These are phyloP conservation scores for Sardinella longiceps DNA, from an alignment of 2,797 vertebrate species.

Conservation along the genomic window DNA sequence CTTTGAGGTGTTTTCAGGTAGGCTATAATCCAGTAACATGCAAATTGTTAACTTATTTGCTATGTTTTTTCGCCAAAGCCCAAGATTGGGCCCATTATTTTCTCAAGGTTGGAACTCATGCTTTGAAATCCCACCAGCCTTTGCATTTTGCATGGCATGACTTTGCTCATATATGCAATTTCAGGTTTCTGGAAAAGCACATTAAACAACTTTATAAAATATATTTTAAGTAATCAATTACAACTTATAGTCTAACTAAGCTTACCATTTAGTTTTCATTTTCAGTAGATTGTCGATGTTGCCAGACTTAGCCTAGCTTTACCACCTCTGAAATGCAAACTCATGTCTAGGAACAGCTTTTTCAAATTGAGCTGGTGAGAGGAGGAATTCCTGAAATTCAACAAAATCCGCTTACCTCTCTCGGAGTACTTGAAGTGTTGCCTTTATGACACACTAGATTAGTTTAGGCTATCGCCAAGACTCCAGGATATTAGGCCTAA, in stretches of 20 bases:
- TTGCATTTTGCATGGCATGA: slow-evolving; percentile 22
- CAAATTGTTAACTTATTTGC: not conserved
- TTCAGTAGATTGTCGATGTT: not conserved
- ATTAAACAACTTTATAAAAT: not conserved
- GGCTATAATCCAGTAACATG: not conserved
- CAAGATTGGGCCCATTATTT: not conserved
- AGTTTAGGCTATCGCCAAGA: not conserved
- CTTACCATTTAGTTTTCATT: not conserved
- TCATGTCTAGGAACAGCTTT: not conserved
- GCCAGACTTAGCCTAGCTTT: not conserved
- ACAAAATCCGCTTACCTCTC: not conserved
- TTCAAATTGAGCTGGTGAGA: not conserved
- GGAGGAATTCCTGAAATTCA: not conserved
- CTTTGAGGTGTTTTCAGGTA: not conserved
- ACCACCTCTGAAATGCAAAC: not conserved
- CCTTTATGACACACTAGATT: not conserved
- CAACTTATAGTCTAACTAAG: not conserved
- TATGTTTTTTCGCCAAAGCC: not conserved
- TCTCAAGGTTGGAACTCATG: not conserved
- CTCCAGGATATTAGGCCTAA: not conserved
- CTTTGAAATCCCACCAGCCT: not conserved
- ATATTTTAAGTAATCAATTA: not conserved
- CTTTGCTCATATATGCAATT: not conserved
- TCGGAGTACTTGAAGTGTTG: not conserved
- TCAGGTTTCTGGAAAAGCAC: not conserved